phyloP scores from a whole-genome alignment of 2,888 invertebrate species.

The Stenoptilia bipunctidactyla region DNA sequence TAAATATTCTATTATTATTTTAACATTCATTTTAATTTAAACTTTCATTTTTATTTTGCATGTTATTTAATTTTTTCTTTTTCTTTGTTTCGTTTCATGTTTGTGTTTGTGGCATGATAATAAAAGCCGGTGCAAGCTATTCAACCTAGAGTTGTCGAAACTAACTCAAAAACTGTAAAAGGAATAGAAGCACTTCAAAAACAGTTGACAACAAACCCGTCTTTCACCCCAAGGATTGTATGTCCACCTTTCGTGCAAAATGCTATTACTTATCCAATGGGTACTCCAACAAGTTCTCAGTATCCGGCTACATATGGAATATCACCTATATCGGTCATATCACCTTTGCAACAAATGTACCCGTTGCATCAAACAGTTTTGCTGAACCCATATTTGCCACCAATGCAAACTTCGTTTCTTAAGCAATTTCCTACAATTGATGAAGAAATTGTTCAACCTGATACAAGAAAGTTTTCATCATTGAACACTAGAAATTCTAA shows the following conservation, averaged over 20 bases:
- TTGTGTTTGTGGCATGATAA: conserved; percentile 45
- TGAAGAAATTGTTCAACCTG: conserved; percentile 39
- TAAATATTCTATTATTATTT: conserved; percentile 24
- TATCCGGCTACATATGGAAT: conserved; percentile 32
- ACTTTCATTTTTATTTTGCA: too few species aligned
- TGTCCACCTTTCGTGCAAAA: conserved; percentile 61
- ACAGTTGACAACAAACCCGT: conserved; percentile 61
- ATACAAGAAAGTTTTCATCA: conserved; percentile 53
- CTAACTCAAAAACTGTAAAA: conserved; percentile 42
- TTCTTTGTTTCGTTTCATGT: conserved; percentile 54
- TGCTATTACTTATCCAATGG: conserved; percentile 33
- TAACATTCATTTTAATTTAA: too few species aligned
- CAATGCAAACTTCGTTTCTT: conserved; percentile 49
- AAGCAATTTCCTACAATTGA: conserved; percentile 55
- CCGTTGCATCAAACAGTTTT: conserved; percentile 56
- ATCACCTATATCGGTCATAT: conserved; percentile 38
- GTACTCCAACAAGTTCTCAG: conserved; percentile 29
- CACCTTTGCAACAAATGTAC: conserved; percentile 59
- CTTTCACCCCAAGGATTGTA: conserved; percentile 56
- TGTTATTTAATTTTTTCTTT: conserved; percentile 32
- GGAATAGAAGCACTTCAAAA: conserved; percentile 53
- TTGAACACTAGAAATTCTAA: conserved; percentile 47
- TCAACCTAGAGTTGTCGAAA: conserved; percentile 64
- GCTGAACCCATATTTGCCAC: conserved; percentile 51
- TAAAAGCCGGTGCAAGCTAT: conserved; percentile 71